phyloP scores from a whole-genome alignment of 2,888 invertebrate species.

The Drosophila kanekoi region DNA sequence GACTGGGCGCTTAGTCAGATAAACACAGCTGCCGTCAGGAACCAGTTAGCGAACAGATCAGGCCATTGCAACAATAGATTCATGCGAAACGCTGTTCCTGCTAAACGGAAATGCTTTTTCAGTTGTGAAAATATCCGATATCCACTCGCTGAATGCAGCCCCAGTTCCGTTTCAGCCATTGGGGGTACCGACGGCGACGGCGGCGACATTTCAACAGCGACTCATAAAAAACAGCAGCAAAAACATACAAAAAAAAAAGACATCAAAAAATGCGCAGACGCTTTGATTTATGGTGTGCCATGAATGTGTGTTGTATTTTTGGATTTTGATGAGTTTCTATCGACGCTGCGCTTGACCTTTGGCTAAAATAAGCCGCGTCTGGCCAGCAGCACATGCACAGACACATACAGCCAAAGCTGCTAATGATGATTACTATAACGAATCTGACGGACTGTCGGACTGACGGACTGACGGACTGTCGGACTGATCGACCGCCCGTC shows the following conservation, averaged over 20 bases:
- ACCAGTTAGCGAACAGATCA: conserved; percentile 42
- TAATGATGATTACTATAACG: conserved; percentile 77
- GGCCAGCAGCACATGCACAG: conserved; percentile 37
- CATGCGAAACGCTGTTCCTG: conserved; percentile 49
- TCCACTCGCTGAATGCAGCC: not conserved
- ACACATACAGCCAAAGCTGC: conserved; percentile 20
- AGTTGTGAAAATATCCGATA: conserved; percentile 14
- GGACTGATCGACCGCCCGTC: conserved; percentile 37
- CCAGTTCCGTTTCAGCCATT: conserved; percentile 42
- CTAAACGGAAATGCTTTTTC: conserved; percentile 73
- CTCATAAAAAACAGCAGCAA: conserved; percentile 8
- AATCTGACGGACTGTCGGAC: conserved; percentile 50
- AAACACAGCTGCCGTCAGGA: conserved; percentile 30
- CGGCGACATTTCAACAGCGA: conserved; percentile 39
- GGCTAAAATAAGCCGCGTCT: conserved; percentile 67
- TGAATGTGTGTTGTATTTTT: conserved; percentile 53
- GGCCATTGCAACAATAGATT: conserved; percentile 32
- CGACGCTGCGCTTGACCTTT: conserved; percentile 70
- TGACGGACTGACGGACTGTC: conserved; percentile 17
- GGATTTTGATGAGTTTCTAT: conserved; percentile 58
- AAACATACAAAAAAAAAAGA: conserved; percentile 3
- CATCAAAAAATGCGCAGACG: conserved; percentile 39
- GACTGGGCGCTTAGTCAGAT: conserved; percentile 54
- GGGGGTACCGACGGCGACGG: conserved; percentile 20
- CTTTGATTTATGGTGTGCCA: conserved; percentile 54